A percentile compares a stretch with the other conserved stretches of the same genome.
Evolutionary conservation across 2,113 vertebrate species (phyloP).

Genomic region (Gambusia holbrooki): DNA sequence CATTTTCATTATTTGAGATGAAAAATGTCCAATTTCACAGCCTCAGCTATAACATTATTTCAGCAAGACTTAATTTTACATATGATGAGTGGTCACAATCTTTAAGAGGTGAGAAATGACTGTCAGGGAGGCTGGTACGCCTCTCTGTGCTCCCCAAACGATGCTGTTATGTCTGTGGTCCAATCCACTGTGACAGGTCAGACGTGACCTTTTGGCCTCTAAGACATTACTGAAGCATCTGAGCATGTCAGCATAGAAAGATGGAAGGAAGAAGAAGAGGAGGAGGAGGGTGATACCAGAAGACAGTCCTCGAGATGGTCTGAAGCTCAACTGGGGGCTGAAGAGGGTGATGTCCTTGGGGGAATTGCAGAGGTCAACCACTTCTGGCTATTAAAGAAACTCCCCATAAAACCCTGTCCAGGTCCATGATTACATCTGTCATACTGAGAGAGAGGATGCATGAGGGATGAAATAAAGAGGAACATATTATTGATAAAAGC

Average conservation of each 20-base stretch:
- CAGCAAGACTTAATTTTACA: constrained; percentile 14
- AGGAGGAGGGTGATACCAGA: constrained; percentile 26
- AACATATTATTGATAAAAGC: constrained; percentile 45
- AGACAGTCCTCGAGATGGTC: constrained; percentile 45
- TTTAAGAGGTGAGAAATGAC: constrained; percentile 33
- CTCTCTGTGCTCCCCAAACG: constrained; percentile 52
- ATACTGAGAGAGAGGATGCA: constrained; percentile 50
- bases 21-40: constrained; percentile 17
- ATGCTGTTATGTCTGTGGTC: constrained; percentile 61
- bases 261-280: constrained; percentile 28
- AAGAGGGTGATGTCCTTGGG: constrained; percentile 56
- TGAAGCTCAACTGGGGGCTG: constrained; percentile 42
- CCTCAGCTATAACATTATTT: constrained; percentile 20
- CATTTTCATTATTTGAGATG: constrained; percentile 38
- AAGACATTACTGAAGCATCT: constrained; percentile 75
- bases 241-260: constrained; percentile 66
- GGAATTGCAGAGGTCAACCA: constrained; percentile 71
- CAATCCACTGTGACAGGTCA: constrained; percentile 70
- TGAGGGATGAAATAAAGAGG: constrained; percentile 54
- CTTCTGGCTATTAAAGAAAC: constrained; percentile 75
- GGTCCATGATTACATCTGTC: constrained; percentile 79
- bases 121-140: constrained; percentile 33
- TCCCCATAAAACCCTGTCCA: constrained; percentile 73
- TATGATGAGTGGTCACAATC: constrained; percentile 33
- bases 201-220: constrained; percentile 69